A percentile compares a stretch with the other conserved stretches of the same genome.
Evolutionary conservation across 2,797 vertebrate species (phyloP).

Genomic region (Epinephelus awoara): DNA sequence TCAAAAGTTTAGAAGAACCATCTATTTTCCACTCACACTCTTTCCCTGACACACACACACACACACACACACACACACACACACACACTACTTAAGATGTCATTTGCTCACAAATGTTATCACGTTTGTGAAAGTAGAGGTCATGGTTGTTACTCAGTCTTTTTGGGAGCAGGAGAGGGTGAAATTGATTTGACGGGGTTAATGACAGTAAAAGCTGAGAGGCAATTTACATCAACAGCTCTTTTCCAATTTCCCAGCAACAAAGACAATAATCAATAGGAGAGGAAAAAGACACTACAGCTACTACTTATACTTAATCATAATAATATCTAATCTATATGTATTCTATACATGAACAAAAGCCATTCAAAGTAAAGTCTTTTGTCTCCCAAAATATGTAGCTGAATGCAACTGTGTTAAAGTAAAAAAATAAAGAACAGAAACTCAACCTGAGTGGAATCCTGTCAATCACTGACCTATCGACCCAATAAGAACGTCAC

Average conservation of each 20-base stretch:
- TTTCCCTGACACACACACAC: neutral
- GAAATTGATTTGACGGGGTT: conserved; percentile 50
- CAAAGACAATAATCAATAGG: conserved; percentile 12
- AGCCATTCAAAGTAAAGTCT: neutral
- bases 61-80: conserved; percentile 9
- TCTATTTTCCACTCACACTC: neutral
- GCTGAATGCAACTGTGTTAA: neutral
- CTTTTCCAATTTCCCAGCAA: conserved; percentile 12
- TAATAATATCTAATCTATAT: neutral
- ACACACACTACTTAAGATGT: conserved; percentile 14
- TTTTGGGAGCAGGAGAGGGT: conserved; percentile 31
- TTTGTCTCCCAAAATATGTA: neutral
- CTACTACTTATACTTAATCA: neutral
- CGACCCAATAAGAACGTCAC: conserved; percentile 31
- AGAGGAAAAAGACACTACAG: neutral
- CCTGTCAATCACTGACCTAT: conserved; percentile 52
- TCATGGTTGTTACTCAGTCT: conserved; percentile 29
- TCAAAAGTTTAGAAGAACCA: neutral
- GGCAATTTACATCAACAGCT: conserved; percentile 31
- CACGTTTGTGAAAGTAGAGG: conserved; percentile 35
- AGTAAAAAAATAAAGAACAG: conserved; percentile 29
- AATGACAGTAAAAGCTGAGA: conserved; percentile 36
- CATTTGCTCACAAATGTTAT: conserved; percentile 21
- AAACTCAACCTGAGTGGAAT: neutral
- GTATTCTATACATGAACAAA: neutral